Evolutionary conservation across 2,888 invertebrate genomes (phyloP).

Genomic region (Habrosyne pyritoides): DNA sequence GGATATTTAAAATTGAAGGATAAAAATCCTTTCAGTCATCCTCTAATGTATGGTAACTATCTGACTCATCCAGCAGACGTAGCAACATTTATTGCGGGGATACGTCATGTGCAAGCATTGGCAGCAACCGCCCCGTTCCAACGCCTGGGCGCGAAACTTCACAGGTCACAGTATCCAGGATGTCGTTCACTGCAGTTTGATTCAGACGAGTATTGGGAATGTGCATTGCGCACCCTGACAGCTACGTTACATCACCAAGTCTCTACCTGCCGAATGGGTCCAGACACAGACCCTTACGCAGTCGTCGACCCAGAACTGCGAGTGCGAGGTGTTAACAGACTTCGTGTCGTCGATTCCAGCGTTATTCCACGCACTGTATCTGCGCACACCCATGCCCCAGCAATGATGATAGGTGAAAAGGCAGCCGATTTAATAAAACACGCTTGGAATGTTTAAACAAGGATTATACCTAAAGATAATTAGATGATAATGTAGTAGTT

Average conservation of each 20-base stretch:
- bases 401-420: slow-evolving; percentile 89
- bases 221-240: slow-evolving; percentile 84
- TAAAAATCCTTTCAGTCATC: slow-evolving; percentile 88
- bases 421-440: slow-evolving; percentile 86
- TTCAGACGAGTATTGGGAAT: slow-evolving; percentile 88
- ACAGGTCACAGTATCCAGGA: slow-evolving; percentile 78
- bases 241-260: slow-evolving; percentile 86
- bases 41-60: slow-evolving; percentile 92
- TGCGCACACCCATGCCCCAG: slow-evolving; percentile 87
- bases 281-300: slow-evolving; percentile 82
- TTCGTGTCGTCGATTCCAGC: slow-evolving; percentile 88
- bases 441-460: slow-evolving; percentile 54
- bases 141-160: slow-evolving; percentile 78
- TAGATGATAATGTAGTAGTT: background rate
- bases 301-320: slow-evolving; percentile 86
- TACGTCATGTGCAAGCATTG: slow-evolving; percentile 85
- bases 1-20: slow-evolving; percentile 88
- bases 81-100: slow-evolving; percentile 83
- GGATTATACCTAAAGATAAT: background rate
- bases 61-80: slow-evolving; percentile 85
- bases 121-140: slow-evolving; percentile 84
- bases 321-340: slow-evolving; percentile 83
- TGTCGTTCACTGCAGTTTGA: slow-evolving; percentile 78
- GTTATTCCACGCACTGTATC: slow-evolving; percentile 86
- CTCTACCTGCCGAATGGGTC: slow-evolving; percentile 89